Base-by-base conservation (phyloP, 1,140 invertebrate genomes). In the Leptinotarsa defecta region DNA sequence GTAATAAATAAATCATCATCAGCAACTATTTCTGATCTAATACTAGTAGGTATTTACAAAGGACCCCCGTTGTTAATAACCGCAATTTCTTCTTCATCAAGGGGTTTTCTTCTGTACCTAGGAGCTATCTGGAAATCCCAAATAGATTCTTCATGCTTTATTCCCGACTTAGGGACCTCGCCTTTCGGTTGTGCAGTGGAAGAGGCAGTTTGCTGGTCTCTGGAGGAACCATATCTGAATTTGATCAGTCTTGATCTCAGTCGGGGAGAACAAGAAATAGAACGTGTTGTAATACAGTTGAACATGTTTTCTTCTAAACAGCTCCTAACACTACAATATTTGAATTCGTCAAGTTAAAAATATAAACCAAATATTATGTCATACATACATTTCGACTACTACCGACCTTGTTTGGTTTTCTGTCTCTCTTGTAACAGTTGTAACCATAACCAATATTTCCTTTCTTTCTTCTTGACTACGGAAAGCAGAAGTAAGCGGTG, bases 71-170 rank as follows among this genome's bases (percentile, higher is more conserved):
- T 80, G 67, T 84, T 84, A 24, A 84, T 83, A 19, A 76, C 68
- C 27, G 79, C 82, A 68, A 81, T 82, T 73, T 84, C 83, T 22
- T 82, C 73, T 64, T 83, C 79, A 74, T 75, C 77, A 6, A 84
- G 15, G 5, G 82, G 80, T 20, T 74, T 78, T 73, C 83, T 73
- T 75, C 74, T 80, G 75, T 76, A 84, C 22, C 82, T 76, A 19
- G 70, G 68, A 20, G 83, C 82, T 52, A 84, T 76, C 80, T 84
- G 81, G 70, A 84, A 84, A 68, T 84, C 83, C 77, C 82, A 84
- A 72, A 84, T 79, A 8, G 77, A 61, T 69, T 80, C 78, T 48
- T 74, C 75, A 27, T 68, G 74, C 49, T 77, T 48, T 22, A 63
- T 70, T 48, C n/a, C 34, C 61, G 61, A 71, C 11, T 70, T 19